Conservation (phyloP, 2,888 invertebrate species). For the Eupithecia exiguata region DNA sequence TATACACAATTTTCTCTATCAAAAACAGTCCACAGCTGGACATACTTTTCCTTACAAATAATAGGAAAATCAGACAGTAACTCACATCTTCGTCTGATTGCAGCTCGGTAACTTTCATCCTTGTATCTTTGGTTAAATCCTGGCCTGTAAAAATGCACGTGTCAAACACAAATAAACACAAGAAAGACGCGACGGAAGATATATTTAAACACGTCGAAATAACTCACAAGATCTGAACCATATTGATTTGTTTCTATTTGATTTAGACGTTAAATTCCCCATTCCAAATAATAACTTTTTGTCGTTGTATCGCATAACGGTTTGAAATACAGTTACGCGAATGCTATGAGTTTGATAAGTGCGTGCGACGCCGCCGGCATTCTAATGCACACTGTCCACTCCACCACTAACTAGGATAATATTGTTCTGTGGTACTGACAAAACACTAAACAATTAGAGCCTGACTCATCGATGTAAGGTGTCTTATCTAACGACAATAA, state of each 20-base stretch:
- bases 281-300: constrained; percentile 51
- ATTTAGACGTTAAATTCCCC: constrained; percentile 72
- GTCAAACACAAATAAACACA: constrained; percentile 62
- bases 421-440: not conserved
- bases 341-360: constrained; percentile 51
- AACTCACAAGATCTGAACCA: constrained; percentile 75
- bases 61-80: not conserved
- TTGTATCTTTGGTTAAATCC: constrained; percentile 80
- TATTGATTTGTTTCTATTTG: constrained; percentile 58
- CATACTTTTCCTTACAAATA: not conserved
- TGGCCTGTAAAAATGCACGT: constrained; percentile 75
- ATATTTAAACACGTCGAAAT: constrained; percentile 52
- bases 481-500: constrained; percentile 65
- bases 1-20: too few relatives aligned
- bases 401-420: too few relatives aligned
- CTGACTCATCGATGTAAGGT: constrained; percentile 73
- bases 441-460: constrained; percentile 44
- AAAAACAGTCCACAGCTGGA: not conserved
- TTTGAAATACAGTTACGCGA: constrained; percentile 45
- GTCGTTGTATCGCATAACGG: constrained; percentile 67
- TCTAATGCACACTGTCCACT: constrained; percentile 66
- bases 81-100: constrained; percentile 79
- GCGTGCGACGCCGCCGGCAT: constrained; percentile 64
- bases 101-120: constrained; percentile 78
- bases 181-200: constrained; percentile 39